Conservation (phyloP, 2,888 invertebrate genomes). For the Ypsolopha sequella region DNA sequence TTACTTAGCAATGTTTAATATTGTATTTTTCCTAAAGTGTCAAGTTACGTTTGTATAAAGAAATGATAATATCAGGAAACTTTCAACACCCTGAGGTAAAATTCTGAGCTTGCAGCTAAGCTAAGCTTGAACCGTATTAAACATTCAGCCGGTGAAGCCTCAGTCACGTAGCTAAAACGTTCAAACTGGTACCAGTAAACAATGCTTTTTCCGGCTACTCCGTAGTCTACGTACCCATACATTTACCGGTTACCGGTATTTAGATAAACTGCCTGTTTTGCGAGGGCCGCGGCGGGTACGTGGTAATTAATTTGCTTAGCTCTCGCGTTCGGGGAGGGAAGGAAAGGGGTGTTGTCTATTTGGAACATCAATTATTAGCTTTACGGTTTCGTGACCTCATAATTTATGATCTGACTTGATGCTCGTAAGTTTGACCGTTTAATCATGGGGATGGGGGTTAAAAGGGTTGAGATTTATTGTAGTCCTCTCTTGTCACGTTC, state of each 20-base stretch:
- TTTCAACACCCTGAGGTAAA: not conserved
- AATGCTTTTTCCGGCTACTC: not conserved
- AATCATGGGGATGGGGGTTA: conserved; percentile 11
- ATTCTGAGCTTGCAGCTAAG: not conserved
- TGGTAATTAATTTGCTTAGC: conserved; percentile 38
- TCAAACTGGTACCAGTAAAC: not conserved
- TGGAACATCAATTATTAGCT: conserved; percentile 55
- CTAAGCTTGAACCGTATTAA: not conserved
- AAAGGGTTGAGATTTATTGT: not conserved
- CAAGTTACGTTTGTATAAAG: not conserved
- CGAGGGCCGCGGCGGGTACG: conserved; percentile 2
- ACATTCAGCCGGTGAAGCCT: not conserved
- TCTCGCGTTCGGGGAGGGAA: conserved; percentile 10
- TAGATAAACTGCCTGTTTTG: conserved; percentile 1
- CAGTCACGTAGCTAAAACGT: not conserved
- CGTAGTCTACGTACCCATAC: not conserved
- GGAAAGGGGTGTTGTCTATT: conserved; percentile 22
- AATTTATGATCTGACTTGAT: conserved; percentile 29
- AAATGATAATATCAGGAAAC: not conserved
- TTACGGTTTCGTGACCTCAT: conserved; percentile 22
- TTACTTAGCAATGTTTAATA: too few relatives aligned
- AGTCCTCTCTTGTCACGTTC: too few relatives aligned
- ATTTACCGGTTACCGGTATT: conserved; percentile 3
- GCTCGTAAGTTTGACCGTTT: conserved; percentile 11
- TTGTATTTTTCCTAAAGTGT: not conserved